Percentiles rank a stretch among this genome's conserved stretches.
Evolutionary conservation across 2,113 vertebrate genomes (phyloP).

Genomic region (Onychorhynchus coronatus): DNA sequence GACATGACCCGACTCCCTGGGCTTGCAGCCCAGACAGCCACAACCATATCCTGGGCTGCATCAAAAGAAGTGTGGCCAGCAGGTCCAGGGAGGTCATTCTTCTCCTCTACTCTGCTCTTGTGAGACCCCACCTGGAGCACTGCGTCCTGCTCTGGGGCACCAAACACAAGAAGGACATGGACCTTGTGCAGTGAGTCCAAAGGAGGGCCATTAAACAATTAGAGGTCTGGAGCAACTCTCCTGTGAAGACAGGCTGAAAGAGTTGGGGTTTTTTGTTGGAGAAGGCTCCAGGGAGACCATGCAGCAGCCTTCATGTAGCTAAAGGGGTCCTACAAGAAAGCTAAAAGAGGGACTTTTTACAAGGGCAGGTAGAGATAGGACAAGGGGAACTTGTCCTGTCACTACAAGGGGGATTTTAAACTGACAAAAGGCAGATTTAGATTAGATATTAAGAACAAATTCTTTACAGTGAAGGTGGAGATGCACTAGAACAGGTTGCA

Average conservation of each 20-base stretch:
- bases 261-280: neutral
- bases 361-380: accelerated
- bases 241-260: neutral
- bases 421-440: neutral
- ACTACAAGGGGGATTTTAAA: neutral
- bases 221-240: neutral
- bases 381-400: neutral
- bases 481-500: neutral
- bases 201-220: neutral
- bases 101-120: neutral
- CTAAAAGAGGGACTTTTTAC: neutral
- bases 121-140: neutral
- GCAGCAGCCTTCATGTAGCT: neutral
- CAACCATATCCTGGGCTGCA: neutral
- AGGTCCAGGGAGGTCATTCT: neutral
- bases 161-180: neutral
- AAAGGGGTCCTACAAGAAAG: neutral
- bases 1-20: no score
- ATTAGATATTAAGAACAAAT: neutral
- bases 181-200: neutral
- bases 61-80: accelerated
- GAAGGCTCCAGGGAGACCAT: neutral
- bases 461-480: neutral
- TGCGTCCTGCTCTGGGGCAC: neutral
- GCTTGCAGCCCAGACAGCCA: neutral